Base-by-base conservation (phyloP, 2,888 invertebrate genomes). In the Cordilura impudica region DNA sequence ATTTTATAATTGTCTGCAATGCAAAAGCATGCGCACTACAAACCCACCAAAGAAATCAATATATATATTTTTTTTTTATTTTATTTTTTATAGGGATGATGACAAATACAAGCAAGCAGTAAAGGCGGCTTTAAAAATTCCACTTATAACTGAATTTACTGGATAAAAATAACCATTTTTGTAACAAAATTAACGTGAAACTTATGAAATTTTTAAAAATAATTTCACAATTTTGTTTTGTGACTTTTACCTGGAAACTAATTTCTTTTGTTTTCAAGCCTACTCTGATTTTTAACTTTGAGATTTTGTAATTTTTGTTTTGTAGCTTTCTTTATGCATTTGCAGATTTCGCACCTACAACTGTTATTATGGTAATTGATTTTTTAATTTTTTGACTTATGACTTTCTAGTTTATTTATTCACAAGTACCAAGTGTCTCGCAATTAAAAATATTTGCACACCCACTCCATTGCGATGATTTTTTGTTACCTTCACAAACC, bases 41-140 rank as follows among this genome's bases (percentile, higher is more conserved):
- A 35, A 29, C 31, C 47, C 53, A 65, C 49, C n/a, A 60, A 79
- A 67, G 66, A 75, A 72, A 79, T 79, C 79, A 71, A 79, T 79
- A 79, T 67, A 39, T n/a, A n/a, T n/a, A n/a, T n/a, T n/a, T n/a
- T n/a, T n/a, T n/a, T n/a, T n/a, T n/a, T n/a, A n/a, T n/a, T n/a
- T 79, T 79, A 67, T 71, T 75, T 39, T n/a, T n/a, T 39, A 39
- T n/a, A 66, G 49, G 29, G 18, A 35, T 39, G 35, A n/a, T 39
- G n/a, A 39, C 35, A 4, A 1, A 23, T 56, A 18, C 7, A 3
- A 29, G n/a, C n/a, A n/a, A n/a, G n/a, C n/a, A n/a, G n/a, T n/a
- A n/a, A 66, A 73, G 54, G 53, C 70, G 61, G 61, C 79, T 75
- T 79, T 71, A 75, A 74, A 18, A 31, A 8, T n/a, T 54, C 49